Percentiles rank a stretch among this genome's conserved stretches.
phyloP scores from a whole-genome alignment of 2,888 invertebrate species.

The Protodeltote pygarga region DNA sequence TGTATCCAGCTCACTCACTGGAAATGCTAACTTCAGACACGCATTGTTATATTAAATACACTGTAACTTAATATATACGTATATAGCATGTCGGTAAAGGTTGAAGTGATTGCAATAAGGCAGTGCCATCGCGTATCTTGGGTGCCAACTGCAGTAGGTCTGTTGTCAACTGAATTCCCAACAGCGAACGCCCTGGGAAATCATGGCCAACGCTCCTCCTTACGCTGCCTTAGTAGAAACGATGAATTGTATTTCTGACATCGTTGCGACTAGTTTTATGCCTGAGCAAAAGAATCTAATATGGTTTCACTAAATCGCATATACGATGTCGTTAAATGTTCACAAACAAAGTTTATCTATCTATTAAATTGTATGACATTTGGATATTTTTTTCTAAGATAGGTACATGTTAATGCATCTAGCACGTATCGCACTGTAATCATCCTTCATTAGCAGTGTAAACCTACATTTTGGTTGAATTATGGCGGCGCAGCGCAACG shows the following conservation, averaged over 20 bases:
- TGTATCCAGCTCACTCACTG: too few relatives aligned
- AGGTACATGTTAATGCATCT: slow-evolving; percentile 40
- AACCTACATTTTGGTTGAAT: slow-evolving; percentile 78
- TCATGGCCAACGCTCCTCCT: slow-evolving; percentile 68
- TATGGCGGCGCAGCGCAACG: too few relatives aligned
- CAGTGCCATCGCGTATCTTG: slow-evolving; percentile 46
- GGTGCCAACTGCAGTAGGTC: slow-evolving; percentile 47
- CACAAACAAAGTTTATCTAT: neutral
- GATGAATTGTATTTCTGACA: slow-evolving; percentile 52
- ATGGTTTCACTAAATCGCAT: slow-evolving; percentile 11
- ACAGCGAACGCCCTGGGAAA: slow-evolving; percentile 78
- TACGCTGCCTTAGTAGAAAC: slow-evolving; percentile 51
- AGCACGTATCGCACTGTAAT: slow-evolving; percentile 61
- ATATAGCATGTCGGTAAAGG: slow-evolving; percentile 20
- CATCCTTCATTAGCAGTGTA: slow-evolving; percentile 82
- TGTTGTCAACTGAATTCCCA: slow-evolving; percentile 61
- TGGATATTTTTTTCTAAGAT: neutral
- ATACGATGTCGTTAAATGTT: neutral
- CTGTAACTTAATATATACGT: too few relatives aligned
- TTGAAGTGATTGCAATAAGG: slow-evolving; percentile 66
- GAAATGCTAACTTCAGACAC: too few relatives aligned
- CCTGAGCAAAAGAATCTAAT: slow-evolving; percentile 18
- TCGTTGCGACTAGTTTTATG: slow-evolving; percentile 37
- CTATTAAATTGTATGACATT: neutral
- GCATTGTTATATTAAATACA: too few relatives aligned